These are phyloP conservation scores for Cetoscarus ocellatus DNA, from an alignment of 2,797 vertebrate genomes.

Conservation along the genomic window DNA sequence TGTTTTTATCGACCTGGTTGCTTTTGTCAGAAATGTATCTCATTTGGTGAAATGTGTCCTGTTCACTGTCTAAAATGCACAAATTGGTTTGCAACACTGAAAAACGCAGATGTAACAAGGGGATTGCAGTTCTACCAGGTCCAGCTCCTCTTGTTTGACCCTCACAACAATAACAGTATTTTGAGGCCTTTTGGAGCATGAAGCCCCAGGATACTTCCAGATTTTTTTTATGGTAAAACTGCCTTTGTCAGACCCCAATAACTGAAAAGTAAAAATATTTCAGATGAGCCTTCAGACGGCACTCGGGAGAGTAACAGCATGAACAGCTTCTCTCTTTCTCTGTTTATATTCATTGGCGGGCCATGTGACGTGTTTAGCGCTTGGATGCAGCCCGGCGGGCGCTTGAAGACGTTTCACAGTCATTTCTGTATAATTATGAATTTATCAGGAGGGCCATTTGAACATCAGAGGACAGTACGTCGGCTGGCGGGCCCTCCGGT, in stretches of 20 bases:
- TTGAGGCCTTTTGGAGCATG: too few relatives aligned
- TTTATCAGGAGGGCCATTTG: slow-evolving; percentile 65
- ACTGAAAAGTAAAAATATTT: slow-evolving; percentile 45
- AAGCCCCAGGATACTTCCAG: too few relatives aligned
- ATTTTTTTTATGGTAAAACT: too few relatives aligned
- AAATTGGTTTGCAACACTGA: too few relatives aligned
- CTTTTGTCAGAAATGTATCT: too few relatives aligned
- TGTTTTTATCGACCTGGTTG: too few relatives aligned
- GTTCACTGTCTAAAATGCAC: too few relatives aligned
- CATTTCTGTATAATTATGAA: slow-evolving; percentile 70
- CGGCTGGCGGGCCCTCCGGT: slow-evolving; percentile 49
- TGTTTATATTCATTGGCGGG: slow-evolving; percentile 52
- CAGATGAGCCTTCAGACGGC: slow-evolving; percentile 25
- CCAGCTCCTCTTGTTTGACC: too few relatives aligned
- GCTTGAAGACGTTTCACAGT: slow-evolving; percentile 49
- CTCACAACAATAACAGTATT: too few relatives aligned
- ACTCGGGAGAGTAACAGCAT: slow-evolving; percentile 25
- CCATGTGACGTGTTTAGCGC: slow-evolving; percentile 36
- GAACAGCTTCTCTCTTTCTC: slow-evolving; percentile 21
- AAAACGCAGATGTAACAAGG: too few relatives aligned
- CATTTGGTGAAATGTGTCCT: too few relatives aligned
- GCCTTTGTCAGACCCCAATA: slow-evolving; percentile 33
- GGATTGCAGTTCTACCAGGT: too few relatives aligned
- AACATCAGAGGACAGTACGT: slow-evolving; percentile 61
- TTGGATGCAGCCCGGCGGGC: slow-evolving; percentile 53